These are phyloP conservation scores for Bombyx huttoni DNA, from an alignment of 2,888 invertebrate genomes.

Conservation along the genomic window DNA sequence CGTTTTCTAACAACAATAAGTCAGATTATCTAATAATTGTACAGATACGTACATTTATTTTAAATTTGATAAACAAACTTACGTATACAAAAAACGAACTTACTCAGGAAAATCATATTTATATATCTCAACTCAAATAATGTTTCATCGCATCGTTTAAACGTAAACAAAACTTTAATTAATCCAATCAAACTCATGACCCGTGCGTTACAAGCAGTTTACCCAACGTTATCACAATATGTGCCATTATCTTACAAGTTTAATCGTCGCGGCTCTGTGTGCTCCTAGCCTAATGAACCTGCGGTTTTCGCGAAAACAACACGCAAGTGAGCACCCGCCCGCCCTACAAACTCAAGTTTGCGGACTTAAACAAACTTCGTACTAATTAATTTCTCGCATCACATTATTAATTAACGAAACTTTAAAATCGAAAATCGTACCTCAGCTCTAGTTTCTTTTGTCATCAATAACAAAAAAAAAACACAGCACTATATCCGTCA, in stretches of 20 bases:
- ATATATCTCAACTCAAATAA: conserved; percentile 6
- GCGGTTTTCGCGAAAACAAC: conserved; percentile 61
- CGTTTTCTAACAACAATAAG: too few relatives aligned
- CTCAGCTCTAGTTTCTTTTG: not conserved
- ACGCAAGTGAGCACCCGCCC: conserved; percentile 34
- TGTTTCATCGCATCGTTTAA: conserved; percentile 2
- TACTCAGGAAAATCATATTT: not conserved
- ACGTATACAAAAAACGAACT: too few relatives aligned
- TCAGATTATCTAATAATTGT: too few relatives aligned
- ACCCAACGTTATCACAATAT: conserved; percentile 44
- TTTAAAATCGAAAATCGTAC: conserved; percentile 17
- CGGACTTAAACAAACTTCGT: conserved; percentile 48
- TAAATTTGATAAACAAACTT: too few relatives aligned
- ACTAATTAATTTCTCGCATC: conserved; percentile 39
- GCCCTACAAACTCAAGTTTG: conserved; percentile 31
- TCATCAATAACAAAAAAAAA: conserved; percentile 5
- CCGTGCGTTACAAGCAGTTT: conserved; percentile 27
- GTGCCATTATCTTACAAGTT: conserved; percentile 52
- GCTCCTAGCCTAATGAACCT: conserved; percentile 64
- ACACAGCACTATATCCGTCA: conserved; percentile 14
- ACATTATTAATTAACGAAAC: conserved; percentile 9
- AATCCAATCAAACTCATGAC: conserved; percentile 33
- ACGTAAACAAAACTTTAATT: conserved; percentile 36
- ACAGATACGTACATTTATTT: too few relatives aligned
- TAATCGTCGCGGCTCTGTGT: conserved; percentile 57